Evolutionary conservation across 2,113 vertebrate species (phyloP).

Genomic region (Platichthys stellatus): DNA sequence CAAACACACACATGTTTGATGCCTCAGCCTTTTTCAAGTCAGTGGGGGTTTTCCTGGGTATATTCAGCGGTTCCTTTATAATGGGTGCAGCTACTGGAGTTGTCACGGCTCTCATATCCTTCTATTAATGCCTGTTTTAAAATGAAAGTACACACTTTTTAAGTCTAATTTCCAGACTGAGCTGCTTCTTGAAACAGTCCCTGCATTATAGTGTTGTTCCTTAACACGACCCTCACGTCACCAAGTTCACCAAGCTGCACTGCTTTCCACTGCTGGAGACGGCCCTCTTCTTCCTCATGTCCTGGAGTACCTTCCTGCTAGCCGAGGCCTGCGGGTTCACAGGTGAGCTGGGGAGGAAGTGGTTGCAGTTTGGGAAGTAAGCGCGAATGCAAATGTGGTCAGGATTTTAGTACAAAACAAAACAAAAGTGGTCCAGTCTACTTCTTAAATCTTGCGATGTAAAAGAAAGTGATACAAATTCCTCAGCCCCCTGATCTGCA

Average conservation of each 20-base stretch:
- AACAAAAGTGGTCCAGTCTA: too few relatives aligned
- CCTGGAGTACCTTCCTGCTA: constrained; percentile 98
- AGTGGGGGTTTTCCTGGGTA: constrained; percentile 95
- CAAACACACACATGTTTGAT: constrained; percentile 94
- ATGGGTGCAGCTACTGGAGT: constrained; percentile 97
- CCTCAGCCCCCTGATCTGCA: too few relatives aligned
- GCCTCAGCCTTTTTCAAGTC: constrained; percentile 97
- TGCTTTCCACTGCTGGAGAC: constrained; percentile 99
- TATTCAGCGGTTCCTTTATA: constrained; percentile 97
- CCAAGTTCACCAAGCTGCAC: constrained; percentile 98
- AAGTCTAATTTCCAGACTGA: neutral
- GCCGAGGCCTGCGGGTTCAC: constrained; percentile 98
- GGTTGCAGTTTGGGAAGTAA: neutral
- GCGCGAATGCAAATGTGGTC: too few relatives aligned
- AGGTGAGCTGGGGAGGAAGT: constrained; percentile 78
- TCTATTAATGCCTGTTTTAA: constrained; percentile 23
- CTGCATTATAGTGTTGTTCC: constrained; percentile 41
- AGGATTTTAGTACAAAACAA: too few relatives aligned
- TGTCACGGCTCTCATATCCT: constrained; percentile 99
- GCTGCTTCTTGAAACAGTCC: too few relatives aligned
- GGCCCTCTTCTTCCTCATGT: constrained; percentile 98
- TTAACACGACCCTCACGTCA: constrained; percentile 90
- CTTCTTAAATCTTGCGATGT: too few relatives aligned
- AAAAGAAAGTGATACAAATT: too few relatives aligned
- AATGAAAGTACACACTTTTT: neutral